Evolutionary conservation across 2,113 vertebrate genomes (phyloP).

Genomic region (Centropus bengalensis): DNA sequence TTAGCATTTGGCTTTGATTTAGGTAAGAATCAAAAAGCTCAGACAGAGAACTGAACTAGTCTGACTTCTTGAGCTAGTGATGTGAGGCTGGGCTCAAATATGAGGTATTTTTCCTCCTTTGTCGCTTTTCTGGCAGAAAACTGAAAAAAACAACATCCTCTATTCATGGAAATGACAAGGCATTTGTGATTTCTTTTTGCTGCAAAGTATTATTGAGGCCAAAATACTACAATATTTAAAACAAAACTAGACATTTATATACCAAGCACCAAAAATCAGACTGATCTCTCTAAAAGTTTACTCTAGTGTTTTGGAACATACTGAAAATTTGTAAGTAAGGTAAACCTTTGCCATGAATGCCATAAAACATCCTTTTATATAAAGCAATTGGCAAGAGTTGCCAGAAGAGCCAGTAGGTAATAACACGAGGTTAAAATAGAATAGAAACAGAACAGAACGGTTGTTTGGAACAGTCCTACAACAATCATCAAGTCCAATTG

Average conservation of each 20-base stretch:
- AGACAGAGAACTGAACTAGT: not conserved
- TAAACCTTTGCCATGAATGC: not conserved
- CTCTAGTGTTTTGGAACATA: not conserved
- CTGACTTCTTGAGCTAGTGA: not conserved
- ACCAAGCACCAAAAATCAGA: not conserved
- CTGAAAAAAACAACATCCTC: not conserved
- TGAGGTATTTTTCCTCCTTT: not conserved
- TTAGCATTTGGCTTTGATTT: constrained; percentile 4
- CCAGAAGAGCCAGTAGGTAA: not conserved
- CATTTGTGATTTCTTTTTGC: not conserved
- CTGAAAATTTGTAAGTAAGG: not conserved
- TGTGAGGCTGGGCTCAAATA: not conserved
- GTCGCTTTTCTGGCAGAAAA: not conserved
- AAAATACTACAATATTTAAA: not conserved
- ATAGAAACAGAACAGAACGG: no score
- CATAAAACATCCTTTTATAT: not conserved
- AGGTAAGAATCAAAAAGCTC: constrained; percentile 1
- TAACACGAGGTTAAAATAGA: not conserved
- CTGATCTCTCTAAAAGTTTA: not conserved
- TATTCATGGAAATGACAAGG: not conserved
- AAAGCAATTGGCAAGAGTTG: not conserved
- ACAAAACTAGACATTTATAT: not conserved
- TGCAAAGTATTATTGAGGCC: not conserved
- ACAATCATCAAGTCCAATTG: no score
- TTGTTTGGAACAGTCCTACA: no score